Evolutionary conservation across 2,888 invertebrate species (phyloP).

Genomic region (Eubasilissa splendida): DNA sequence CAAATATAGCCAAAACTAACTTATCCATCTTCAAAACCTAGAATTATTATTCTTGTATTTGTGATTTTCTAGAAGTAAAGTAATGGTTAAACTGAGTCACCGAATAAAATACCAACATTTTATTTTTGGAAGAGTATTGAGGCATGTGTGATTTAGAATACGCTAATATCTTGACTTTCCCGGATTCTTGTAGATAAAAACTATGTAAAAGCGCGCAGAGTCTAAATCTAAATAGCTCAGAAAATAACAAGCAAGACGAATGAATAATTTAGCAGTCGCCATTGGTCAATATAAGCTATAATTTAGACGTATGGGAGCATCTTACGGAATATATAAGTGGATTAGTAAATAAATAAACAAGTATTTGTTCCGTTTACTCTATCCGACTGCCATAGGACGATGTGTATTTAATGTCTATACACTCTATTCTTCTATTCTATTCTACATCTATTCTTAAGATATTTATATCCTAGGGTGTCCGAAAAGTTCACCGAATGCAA

Average conservation of each 20-base stretch:
- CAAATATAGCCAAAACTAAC: too few species aligned
- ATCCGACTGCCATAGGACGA: neutral
- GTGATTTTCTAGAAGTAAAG: too few species aligned
- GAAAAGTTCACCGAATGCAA: too few species aligned
- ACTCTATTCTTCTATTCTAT: too few species aligned
- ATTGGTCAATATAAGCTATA: slow-evolving; percentile 5
- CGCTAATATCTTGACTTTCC: neutral
- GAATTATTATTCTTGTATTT: too few species aligned
- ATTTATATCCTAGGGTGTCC: too few species aligned
- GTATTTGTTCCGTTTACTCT: neutral
- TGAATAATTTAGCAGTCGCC: slow-evolving; percentile 23
- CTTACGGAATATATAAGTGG: slow-evolving; percentile 1
- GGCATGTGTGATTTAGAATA: too few species aligned
- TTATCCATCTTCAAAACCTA: too few species aligned
- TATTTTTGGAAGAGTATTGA: neutral
- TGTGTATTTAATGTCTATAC: neutral
- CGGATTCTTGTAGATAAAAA: neutral
- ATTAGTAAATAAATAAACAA: neutral
- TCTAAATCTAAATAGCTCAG: neutral
- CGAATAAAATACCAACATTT: too few species aligned
- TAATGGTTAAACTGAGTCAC: too few species aligned
- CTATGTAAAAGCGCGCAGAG: neutral
- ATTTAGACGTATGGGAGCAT: neutral
- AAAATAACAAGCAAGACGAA: neutral
- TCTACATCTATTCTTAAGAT: too few species aligned